Percentiles rank a stretch among this genome's conserved stretches.
These are phyloP conservation scores for Ylistrum balloti DNA, from an alignment of 1,140 invertebrate genomes.

Conservation along the genomic window DNA sequence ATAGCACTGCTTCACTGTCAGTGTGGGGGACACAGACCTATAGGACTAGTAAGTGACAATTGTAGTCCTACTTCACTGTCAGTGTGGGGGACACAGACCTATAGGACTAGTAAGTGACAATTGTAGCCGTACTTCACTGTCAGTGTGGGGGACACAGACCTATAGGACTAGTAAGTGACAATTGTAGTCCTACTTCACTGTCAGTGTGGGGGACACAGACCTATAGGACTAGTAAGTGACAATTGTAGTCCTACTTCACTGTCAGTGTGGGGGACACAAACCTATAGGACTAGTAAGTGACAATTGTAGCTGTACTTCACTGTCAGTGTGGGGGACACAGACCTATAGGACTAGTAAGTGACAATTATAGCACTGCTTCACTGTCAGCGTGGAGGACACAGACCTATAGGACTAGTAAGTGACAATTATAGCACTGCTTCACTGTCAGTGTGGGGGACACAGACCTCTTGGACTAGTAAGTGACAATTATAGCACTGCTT, in stretches of 20 bases:
- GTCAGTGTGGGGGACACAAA: neutral
- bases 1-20: too few species aligned
- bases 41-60: neutral
- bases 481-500: too few species aligned
- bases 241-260: too few species aligned
- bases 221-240: neutral
- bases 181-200: too few species aligned
- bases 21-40: neutral
- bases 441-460: neutral
- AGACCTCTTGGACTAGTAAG: neutral
- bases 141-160: neutral
- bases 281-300: neutral
- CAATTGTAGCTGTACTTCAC: too few species aligned
- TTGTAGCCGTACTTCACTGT: too few species aligned
- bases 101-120: neutral
- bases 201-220: neutral
- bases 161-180: conserved; percentile 1
- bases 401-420: neutral
- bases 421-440: too few species aligned
- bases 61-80: too few species aligned
- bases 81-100: neutral
- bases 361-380: too few species aligned
- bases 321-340: neutral
- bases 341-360: neutral
- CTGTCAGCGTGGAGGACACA: neutral